phyloP scores from a whole-genome alignment of 2,797 vertebrate genomes.

The Distichodus sexfasciatus region DNA sequence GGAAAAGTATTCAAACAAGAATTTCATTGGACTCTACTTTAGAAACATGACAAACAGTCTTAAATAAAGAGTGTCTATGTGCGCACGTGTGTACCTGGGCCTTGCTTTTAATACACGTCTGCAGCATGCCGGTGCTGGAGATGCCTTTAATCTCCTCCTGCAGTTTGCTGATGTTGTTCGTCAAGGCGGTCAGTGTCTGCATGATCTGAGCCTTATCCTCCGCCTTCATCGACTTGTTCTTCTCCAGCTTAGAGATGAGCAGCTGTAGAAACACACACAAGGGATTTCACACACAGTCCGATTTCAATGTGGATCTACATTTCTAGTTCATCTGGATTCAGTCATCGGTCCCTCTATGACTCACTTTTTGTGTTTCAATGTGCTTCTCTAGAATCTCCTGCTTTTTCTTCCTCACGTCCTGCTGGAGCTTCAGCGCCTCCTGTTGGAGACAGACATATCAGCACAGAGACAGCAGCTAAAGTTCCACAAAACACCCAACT shows the following conservation, averaged over 20 bases:
- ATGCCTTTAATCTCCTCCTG: slow-evolving; percentile 93
- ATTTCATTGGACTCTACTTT: too few species aligned
- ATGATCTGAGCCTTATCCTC: slow-evolving; percentile 96
- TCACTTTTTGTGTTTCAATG: slow-evolving; percentile 97
- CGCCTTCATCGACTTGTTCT: slow-evolving; percentile 90
- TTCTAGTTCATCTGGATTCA: too few species aligned
- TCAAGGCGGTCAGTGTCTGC: slow-evolving; percentile 87
- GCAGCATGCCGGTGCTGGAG: slow-evolving; percentile 71
- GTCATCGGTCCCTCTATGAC: too few species aligned
- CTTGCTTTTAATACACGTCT: slow-evolving; percentile 81
- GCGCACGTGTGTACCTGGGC: slow-evolving; percentile 80
- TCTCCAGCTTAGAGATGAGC: slow-evolving; percentile 94
- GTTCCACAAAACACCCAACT: too few species aligned
- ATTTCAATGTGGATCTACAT: too few species aligned
- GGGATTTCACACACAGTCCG: not conserved
- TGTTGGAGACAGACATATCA: slow-evolving; percentile 53
- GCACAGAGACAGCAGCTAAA: not conserved
- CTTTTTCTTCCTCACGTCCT: slow-evolving; percentile 95
- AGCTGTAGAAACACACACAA: slow-evolving; percentile 69
- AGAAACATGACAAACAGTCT: not conserved
- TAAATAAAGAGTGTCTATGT: not conserved
- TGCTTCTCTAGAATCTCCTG: slow-evolving; percentile 98
- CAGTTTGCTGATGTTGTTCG: slow-evolving; percentile 92
- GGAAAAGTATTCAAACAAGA: too few species aligned
- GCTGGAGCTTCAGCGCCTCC: slow-evolving; percentile 92